Evolutionary conservation across 2,797 vertebrate genomes (phyloP), one percentile per base, ranked within the genome.

Genomic region (Pempheris klunzingeri): DNA sequence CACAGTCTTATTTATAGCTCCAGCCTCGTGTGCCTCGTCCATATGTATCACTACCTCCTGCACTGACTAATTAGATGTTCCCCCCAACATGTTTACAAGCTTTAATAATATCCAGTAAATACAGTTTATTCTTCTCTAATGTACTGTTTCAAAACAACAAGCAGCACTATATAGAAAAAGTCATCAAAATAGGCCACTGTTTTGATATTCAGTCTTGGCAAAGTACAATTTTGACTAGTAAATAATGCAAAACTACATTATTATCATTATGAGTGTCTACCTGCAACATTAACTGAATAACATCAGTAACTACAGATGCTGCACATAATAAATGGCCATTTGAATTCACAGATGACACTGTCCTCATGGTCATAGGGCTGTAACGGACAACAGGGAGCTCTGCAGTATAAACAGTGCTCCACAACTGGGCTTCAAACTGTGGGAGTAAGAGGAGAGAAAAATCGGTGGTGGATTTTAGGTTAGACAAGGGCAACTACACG

Each of bases 1-100:
- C 20, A 46, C 57, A 26, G 69, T 80, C 49, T 78, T 90, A 88
- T 91, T 88, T 86, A 87, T 79, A 88, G 83, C 66, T 24, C 10
- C 75, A 78, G 74, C 68, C 26, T 24, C 70, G 81, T 72, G 77
- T 44, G 62, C 61, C 43, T 38, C n/a, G 66, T 78, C 68, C 52
- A 78, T 72, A 62, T 71, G 43, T 55, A 69, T n/a, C 10, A 26
- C 61, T 44, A 28, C 34, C 36, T 61, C 70, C 38, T 11, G 34
- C 30, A 36, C 34, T 0, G 4, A 46, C 75, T 87, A 88, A 90
- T 81, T 77, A 80, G 62, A 60, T 39, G 36, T 57, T 39, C 34
- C 46, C 26, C 60, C 18, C 58, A 58, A 50, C 76, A 62, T 76
- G 71, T 84, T 83, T 59, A 77, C 58, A 70, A 59, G 66, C 32